Conservation (phyloP, 2,888 invertebrate genomes). For the Cecidostiba fungosa region DNA sequence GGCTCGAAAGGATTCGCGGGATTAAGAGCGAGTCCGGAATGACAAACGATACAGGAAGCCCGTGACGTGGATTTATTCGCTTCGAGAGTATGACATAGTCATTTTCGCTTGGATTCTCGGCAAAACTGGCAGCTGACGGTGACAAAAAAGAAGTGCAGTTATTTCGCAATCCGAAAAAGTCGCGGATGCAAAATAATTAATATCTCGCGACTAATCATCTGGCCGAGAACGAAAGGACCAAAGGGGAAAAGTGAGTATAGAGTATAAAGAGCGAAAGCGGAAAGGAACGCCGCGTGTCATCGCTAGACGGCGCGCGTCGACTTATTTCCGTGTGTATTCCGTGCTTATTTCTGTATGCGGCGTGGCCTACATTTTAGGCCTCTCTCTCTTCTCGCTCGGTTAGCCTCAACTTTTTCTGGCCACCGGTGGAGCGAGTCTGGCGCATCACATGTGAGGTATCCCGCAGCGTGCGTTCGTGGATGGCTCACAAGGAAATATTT, state of each 20-base stretch:
- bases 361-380: constrained; percentile 67
- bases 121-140: background rate
- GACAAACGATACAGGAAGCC: background rate
- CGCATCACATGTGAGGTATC: background rate
- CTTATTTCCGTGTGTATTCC: constrained; percentile 63
- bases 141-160: background rate
- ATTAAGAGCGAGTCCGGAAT: background rate
- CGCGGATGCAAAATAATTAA: background rate
- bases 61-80: background rate
- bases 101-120: background rate
- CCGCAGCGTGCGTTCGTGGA: background rate
- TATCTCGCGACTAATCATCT: background rate
- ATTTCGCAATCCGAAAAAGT: background rate
- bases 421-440: constrained; percentile 25
- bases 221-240: background rate
- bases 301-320: constrained; percentile 46
- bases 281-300: constrained; percentile 44
- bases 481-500: constrained; percentile 25
- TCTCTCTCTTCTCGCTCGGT: background rate
- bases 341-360: constrained; percentile 68
- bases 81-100: background rate
- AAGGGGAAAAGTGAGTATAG: background rate
- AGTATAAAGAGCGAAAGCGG: constrained; percentile 20
- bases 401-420: constrained; percentile 46
- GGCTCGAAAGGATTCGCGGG: background rate